Evolutionary conservation across 2,797 vertebrate genomes (phyloP), one percentile per base, ranked within the genome.

Genomic region (Sebastiscus tertius): DNA sequence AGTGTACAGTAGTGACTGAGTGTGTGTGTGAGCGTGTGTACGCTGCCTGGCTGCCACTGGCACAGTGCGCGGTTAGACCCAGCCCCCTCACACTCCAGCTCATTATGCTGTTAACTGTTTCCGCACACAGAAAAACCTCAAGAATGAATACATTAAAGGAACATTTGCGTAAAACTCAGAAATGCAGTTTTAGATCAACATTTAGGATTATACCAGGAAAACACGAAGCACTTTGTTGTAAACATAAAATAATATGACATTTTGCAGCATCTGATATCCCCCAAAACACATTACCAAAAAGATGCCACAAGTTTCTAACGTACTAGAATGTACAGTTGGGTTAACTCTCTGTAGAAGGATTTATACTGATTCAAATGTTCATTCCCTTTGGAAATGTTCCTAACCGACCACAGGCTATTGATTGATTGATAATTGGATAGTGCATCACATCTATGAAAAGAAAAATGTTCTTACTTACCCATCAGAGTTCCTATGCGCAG

Each of bases 31-130:
- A n/a, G 49, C 0, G 46, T 58, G 83, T 65, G 85, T 46, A 27
- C 68, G 82, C 80, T 26, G 62, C 62, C 13, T 39, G 87, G 77
- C 46, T 49, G 87, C 78, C 82, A 72, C 84, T 84, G 90, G 85
- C 90, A 91, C 93, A 80, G 89, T 87, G 91, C 89, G 88, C 87
- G 90, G 86, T 87, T 93, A 95, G 89, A 96, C 82, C 93, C 95
- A 93, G 80, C 94, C 95, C 94, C 94, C 89, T 93, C 87, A 84
- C 92, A 89, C 93, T 87, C 89, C 76, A 68, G 70, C 84, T 92
- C 89, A 88, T 92, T 90, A 89, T 84, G 83, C 84, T 83, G 89
- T 96, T 96, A 96, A 96, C 95, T 49, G 93, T 94, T 95, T 95
- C 93, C 84, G 88, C 89, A 85, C 93, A 82, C 54, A 89, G 58